phyloP scores from a whole-genome alignment of 2,888 invertebrate genomes.

The Cremastinae sp. region DNA sequence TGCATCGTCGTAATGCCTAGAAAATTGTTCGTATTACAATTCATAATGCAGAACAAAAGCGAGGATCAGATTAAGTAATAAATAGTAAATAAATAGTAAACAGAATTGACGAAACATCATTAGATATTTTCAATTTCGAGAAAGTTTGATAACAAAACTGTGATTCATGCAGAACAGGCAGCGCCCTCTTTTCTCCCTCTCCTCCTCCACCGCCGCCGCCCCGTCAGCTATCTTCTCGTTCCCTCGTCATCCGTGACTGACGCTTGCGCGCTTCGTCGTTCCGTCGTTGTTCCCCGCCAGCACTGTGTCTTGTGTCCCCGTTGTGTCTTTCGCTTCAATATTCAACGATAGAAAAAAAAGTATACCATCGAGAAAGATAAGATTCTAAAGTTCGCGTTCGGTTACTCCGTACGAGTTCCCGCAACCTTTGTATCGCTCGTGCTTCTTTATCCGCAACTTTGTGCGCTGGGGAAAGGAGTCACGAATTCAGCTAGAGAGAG shows the following conservation, averaged over 20 bases:
- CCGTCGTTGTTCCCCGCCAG: conserved; percentile 46
- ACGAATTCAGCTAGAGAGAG: conserved; percentile 12
- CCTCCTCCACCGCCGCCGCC: no score
- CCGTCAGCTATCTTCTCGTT: no score
- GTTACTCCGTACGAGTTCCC: background rate
- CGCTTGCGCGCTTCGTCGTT: conserved; percentile 74
- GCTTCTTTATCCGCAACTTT: background rate
- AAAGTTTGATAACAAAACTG: no score
- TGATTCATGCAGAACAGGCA: no score
- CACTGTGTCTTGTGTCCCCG: conserved; percentile 38
- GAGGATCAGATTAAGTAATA: no score
- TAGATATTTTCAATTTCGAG: no score
- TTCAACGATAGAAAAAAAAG: conserved; percentile 30
- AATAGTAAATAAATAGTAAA: no score
- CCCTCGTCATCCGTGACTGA: conserved; percentile 67
- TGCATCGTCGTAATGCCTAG: no score
- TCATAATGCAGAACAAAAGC: no score
- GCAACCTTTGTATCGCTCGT: background rate
- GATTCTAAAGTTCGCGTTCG: background rate
- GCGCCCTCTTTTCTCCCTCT: no score
- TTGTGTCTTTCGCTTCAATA: conserved; percentile 34
- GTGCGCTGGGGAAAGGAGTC: background rate
- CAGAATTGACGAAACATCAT: no score
- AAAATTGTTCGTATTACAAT: no score
- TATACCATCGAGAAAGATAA: background rate